These are phyloP conservation scores for Montipora sp. DNA, from an alignment of 64 coral and sea anemone genomes.

Conservation along the genomic window DNA sequence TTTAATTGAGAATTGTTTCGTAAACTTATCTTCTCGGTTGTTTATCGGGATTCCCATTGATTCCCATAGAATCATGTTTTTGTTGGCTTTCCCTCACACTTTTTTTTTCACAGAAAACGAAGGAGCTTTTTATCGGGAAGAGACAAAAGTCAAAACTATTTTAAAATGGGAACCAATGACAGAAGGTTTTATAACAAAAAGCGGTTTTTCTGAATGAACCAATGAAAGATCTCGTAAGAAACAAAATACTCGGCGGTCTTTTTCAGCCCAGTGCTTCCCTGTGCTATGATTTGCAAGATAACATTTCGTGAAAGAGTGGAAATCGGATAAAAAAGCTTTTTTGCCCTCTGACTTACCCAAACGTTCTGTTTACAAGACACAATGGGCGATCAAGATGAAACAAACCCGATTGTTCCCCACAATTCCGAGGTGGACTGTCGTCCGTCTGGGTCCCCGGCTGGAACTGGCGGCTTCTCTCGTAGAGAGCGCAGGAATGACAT, in stretches of 20 bases:
- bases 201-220: slow-evolving; percentile 30
- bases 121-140: too few relatives aligned
- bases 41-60: too few relatives aligned
- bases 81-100: too few relatives aligned
- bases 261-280: neutral
- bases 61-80: too few relatives aligned
- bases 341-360: neutral
- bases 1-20: too few relatives aligned
- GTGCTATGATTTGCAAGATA: neutral
- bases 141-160: too few relatives aligned
- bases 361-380: neutral
- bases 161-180: slow-evolving; percentile 9
- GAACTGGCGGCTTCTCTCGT: slow-evolving; percentile 25
- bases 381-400: slow-evolving; percentile 86
- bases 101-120: too few relatives aligned
- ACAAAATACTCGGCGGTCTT: neutral
- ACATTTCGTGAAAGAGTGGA: neutral
- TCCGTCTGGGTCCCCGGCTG: slow-evolving; percentile 51
- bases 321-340: neutral
- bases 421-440: slow-evolving; percentile 89
- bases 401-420: slow-evolving; percentile 84
- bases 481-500: slow-evolving; percentile 47
- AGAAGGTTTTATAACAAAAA: neutral
- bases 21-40: too few relatives aligned
- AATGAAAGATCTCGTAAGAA: slow-evolving; percentile 19